phyloP scores from a whole-genome alignment of 2,888 invertebrate species.

The Drosophila incognita region DNA sequence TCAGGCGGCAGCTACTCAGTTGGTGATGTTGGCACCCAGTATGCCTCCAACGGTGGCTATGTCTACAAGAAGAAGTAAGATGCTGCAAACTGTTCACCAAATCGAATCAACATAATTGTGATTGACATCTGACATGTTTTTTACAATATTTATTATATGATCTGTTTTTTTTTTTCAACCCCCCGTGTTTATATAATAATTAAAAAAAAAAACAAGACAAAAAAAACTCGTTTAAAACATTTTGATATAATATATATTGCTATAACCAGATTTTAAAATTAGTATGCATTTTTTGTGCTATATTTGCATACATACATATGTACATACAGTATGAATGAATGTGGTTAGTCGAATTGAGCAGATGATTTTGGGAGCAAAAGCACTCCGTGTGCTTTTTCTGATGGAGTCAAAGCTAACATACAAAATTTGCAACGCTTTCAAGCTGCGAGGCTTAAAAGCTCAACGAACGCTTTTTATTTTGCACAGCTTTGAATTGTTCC shows the following conservation, averaged over 20 bases:
- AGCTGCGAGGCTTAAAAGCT: slow-evolving; percentile 4
- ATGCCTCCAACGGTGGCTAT: slow-evolving; percentile 83
- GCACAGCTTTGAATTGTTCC: slow-evolving; percentile 15
- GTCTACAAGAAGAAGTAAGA: slow-evolving; percentile 82
- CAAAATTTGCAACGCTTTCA: neutral
- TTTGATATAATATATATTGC: slow-evolving; percentile 3
- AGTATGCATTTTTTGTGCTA: neutral
- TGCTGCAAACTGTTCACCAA: slow-evolving; percentile 55
- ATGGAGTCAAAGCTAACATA: slow-evolving; percentile 4
- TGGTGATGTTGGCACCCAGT: slow-evolving; percentile 79
- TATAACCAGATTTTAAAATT: slow-evolving; percentile 6
- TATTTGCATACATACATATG: neutral
- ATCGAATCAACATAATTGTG: slow-evolving; percentile 36
- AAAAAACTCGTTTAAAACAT: slow-evolving; percentile 5
- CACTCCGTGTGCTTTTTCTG: slow-evolving; percentile 5
- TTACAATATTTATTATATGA: slow-evolving; percentile 28
- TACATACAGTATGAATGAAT: neutral
- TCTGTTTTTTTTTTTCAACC: slow-evolving; percentile 40
- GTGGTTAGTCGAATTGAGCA: neutral
- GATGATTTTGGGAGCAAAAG: slow-evolving; percentile 4
- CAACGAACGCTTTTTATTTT: slow-evolving; percentile 5
- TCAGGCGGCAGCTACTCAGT: slow-evolving; percentile 58
- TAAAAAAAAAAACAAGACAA: slow-evolving; percentile 23
- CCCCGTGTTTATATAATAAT: slow-evolving; percentile 34
- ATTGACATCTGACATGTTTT: slow-evolving; percentile 31